Base-by-base conservation (phyloP, 1,140 invertebrate genomes). In the Aphaenogaster rudis region DNA sequence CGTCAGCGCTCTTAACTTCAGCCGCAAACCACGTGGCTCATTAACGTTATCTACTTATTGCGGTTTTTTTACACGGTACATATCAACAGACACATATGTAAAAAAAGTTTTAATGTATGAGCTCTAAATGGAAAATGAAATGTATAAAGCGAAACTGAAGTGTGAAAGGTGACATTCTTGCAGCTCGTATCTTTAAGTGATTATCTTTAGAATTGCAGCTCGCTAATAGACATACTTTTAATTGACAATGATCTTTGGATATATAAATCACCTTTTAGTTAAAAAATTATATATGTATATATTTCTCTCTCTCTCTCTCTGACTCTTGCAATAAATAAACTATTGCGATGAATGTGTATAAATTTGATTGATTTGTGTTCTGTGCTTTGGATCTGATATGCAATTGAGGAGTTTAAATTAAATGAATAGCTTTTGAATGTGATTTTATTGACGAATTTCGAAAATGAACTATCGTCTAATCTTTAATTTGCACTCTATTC, bases 1-100 rank as follows among this genome's bases (percentile, higher is more conserved):
- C 63, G 61, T 86, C 61, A 52, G 11, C 52, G 13, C n/a, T 86
- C 39, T 74, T 82, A 74, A 82, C 54, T 61, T 45, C 8, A 82
- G 17, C n/a, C 54, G n/a, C 80, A 72, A 72, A 82, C 64, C 63
- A 71, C 17, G 42, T 72, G 39, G 59, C 54, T 61, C 54, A 74
- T 82, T 82, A 61, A 52, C 17, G 21, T 72, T 82, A 59, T 82
- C 17, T 48, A 52, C 42, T 45, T 72, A 54, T 69, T 28, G 4
- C 8, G 66, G n/a, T 59, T 82, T 59, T 72, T 45, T 36, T 81
- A 21, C 11, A 28, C 39, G 6, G 5, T 15, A 48, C 7, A 36
- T 13, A 21, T 48, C 28, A 72, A 48, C 15, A 54, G 17, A n/a
- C 9, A 17, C 7, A 48, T 48, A 42, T 28, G 9, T 33, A 59